Evolutionary conservation across 2,113 vertebrate genomes (phyloP).

Genomic region (Cryptoleucopteryx plumbea): DNA sequence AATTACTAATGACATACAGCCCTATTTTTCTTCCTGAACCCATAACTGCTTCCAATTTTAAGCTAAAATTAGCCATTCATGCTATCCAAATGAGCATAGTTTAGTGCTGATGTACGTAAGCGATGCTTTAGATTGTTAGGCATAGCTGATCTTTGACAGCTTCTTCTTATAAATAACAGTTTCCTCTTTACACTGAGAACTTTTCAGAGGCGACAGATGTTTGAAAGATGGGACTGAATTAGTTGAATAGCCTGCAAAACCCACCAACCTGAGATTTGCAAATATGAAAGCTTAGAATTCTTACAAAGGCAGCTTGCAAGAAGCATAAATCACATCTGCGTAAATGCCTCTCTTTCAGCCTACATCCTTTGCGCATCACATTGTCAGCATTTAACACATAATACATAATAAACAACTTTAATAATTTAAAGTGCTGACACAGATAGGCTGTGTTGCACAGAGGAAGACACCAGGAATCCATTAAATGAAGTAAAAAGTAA

Average conservation of each 20-base stretch:
- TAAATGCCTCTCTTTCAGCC: slow-evolving; percentile 7
- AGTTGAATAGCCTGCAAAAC: slow-evolving; percentile 32
- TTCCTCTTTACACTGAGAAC: slow-evolving; percentile 39
- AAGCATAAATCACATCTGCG: slow-evolving; percentile 28
- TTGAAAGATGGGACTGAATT: slow-evolving; percentile 45
- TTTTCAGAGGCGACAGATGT: slow-evolving; percentile 50
- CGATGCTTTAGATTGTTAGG: slow-evolving; percentile 46
- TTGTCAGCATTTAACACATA: slow-evolving; percentile 28
- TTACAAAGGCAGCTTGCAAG: not conserved
- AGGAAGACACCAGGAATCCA: not conserved
- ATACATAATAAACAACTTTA: slow-evolving; percentile 30
- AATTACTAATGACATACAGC: slow-evolving; percentile 68
- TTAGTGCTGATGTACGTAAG: slow-evolving; percentile 56
- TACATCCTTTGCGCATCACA: not conserved
- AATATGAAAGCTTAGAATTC: slow-evolving; percentile 36
- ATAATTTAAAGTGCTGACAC: slow-evolving; percentile 9
- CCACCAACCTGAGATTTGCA: slow-evolving; percentile 34
- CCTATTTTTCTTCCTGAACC: slow-evolving; percentile 65
- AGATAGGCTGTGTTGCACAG: not conserved
- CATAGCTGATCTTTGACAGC: slow-evolving; percentile 57
- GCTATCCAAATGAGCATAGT: slow-evolving; percentile 68
- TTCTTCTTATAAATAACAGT: slow-evolving; percentile 53
- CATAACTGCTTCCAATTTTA: slow-evolving; percentile 71
- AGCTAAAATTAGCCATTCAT: slow-evolving; percentile 71
- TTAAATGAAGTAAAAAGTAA: not conserved